Evolutionary conservation across 2,888 invertebrate species (phyloP).

Genomic region (Clepsis dumicolana): DNA sequence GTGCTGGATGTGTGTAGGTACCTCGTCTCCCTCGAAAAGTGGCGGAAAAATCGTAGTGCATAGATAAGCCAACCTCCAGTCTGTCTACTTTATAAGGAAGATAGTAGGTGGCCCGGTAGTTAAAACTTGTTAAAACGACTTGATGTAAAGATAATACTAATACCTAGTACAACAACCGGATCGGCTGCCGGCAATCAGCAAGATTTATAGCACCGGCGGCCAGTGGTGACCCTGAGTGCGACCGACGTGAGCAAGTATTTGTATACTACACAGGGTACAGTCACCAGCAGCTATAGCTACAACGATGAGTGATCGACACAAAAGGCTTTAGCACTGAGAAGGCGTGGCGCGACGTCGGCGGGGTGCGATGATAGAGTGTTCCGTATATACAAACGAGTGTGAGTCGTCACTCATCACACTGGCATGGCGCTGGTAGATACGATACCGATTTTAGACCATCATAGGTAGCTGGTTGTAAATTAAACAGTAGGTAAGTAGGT

Average conservation of each 20-base stretch:
- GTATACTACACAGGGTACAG: neutral
- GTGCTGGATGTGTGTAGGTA: too few relatives aligned
- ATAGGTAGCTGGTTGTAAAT: too few relatives aligned
- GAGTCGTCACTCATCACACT: too few relatives aligned
- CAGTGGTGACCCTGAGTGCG: neutral
- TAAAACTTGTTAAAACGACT: neutral
- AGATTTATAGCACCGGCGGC: neutral
- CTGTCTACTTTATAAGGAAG: neutral
- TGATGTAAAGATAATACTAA: constrained; percentile 12
- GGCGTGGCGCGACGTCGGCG: neutral
- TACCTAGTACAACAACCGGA: neutral
- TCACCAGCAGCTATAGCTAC: neutral
- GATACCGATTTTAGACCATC: too few relatives aligned
- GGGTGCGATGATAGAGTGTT: too few relatives aligned
- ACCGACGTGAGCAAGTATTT: neutral
- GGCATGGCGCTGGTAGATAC: too few relatives aligned
- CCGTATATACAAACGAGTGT: too few relatives aligned
- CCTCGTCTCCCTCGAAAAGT: too few relatives aligned
- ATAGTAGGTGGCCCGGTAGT: neutral
- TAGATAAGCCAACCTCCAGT: too few relatives aligned
- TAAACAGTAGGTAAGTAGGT: too few relatives aligned
- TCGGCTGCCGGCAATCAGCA: neutral
- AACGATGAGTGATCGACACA: neutral
- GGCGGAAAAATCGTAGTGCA: too few relatives aligned
- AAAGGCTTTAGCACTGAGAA: neutral